Base-by-base conservation (phyloP, 2,113 vertebrate species). In the Pseudorectes ferrugineus region DNA sequence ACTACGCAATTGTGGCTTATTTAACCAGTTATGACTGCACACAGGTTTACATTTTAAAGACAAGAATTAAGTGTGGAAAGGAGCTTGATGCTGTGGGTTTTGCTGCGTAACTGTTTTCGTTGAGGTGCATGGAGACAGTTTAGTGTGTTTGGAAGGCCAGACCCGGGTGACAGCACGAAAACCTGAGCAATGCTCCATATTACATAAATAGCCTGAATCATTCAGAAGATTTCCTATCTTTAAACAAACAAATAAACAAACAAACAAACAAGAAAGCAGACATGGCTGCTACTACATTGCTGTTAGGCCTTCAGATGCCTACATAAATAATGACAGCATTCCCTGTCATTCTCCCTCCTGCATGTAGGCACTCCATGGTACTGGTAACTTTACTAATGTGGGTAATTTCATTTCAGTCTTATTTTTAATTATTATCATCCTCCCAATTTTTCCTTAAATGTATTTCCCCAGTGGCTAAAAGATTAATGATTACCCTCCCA, bases 401-500 rank as follows among this genome's bases (percentile, higher is more conserved):
- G 17, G 17, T 55, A 92, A 75, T 91, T 89, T 85, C 1, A 26
- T 62, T 95, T 81, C 51, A 68, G 43, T 59, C 40, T 55, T 72
- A 55, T 57, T 80, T 79, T 71, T 55, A 31, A 23, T 84, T 59
- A 45, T 55, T 76, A 43, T 87, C 85, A 75, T 85, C 40, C 28
- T 82, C 28, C 24, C 25, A 82, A 3, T 65, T 48, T 93, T 93
- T 85, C 43, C 38, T 85, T 59, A 40, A 57, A 70, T 66, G 10
- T 81, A 26, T 88, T 91, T 85, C 40, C 40, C 48, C 48, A 16
- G 85, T 75, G 81, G 66, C 81, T 95, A 87, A 94, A 93, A 89
- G 52, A 82, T 78, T 63, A 89, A 91, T 4, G 22, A 85, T 89
- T 89, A 82, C 51, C 48, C 12, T 91, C 43, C 77, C 45, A 61